Conservation (phyloP, 2,113 vertebrate species). For the Lamprologus callipterus region DNA sequence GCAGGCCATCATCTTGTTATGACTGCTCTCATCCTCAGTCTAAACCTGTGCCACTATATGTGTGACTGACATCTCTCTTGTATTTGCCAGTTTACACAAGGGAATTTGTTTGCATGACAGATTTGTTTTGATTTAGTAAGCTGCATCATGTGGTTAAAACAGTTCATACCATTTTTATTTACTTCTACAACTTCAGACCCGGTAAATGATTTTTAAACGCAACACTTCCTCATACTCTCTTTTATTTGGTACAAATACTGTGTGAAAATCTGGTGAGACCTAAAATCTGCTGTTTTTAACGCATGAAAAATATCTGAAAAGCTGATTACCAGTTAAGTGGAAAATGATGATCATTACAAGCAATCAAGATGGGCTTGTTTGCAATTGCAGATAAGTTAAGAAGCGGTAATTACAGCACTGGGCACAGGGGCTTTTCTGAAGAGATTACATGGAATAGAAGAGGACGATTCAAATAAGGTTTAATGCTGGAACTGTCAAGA, state of each 20-base stretch:
- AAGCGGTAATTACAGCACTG: constrained; percentile 49
- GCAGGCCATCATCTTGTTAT: constrained; percentile 22
- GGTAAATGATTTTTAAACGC: neutral
- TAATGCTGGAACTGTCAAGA: constrained; percentile 18
- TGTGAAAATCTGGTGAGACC: neutral
- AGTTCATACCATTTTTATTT: neutral
- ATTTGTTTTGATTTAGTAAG: neutral
- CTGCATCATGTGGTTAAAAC: neutral
- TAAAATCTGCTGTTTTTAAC: neutral
- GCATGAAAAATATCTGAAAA: constrained; percentile 44
- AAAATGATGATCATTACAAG: constrained; percentile 64
- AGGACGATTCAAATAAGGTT: constrained; percentile 5
- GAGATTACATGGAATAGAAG: constrained; percentile 20
- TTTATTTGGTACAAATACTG: neutral
- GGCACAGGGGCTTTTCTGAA: constrained; percentile 25
- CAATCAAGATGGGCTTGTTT: constrained; percentile 58
- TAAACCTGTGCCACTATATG: neutral
- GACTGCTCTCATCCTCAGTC: neutral
- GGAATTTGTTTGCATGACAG: neutral
- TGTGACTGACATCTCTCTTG: neutral
- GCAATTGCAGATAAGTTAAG: constrained; percentile 49
- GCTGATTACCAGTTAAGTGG: constrained; percentile 58
- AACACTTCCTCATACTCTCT: neutral
- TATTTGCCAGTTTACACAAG: neutral
- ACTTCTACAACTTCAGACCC: neutral